phyloP scores from a whole-genome alignment of 2,888 invertebrate genomes.

The Galeopsomyia nigrocyanea region DNA sequence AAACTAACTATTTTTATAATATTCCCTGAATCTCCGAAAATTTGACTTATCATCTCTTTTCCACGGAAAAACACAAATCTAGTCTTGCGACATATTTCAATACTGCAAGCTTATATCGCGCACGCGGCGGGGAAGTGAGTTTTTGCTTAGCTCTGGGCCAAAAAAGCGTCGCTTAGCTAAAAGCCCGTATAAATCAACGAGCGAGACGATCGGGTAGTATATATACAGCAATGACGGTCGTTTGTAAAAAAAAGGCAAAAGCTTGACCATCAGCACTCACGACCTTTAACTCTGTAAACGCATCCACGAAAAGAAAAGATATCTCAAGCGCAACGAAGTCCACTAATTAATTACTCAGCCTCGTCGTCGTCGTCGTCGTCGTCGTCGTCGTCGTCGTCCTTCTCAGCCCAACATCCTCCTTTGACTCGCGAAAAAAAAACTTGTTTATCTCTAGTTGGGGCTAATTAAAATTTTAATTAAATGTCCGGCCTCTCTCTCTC shows the following conservation, averaged over 20 bases:
- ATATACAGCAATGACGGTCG: slow-evolving; percentile 58
- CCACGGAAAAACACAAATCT: background rate
- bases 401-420: background rate
- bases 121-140: slow-evolving; percentile 25
- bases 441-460: slow-evolving; percentile 28
- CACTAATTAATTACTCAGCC: too few species aligned
- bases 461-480: slow-evolving; percentile 46
- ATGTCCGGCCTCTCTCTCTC: slow-evolving; percentile 13
- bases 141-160: slow-evolving; percentile 34
- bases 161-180: slow-evolving; percentile 57
- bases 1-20: too few species aligned
- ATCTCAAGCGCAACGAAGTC: slow-evolving; percentile 31
- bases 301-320: slow-evolving; percentile 52
- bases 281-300: slow-evolving; percentile 23
- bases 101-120: too few species aligned
- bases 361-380: too few species aligned
- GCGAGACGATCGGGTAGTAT: slow-evolving; percentile 53
- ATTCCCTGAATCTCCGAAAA: too few species aligned
- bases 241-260: slow-evolving; percentile 57
- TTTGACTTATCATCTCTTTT: background rate
- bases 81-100: too few species aligned
- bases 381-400: too few species aligned
- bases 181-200: slow-evolving; percentile 67
- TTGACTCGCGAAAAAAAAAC: slow-evolving; percentile 16
- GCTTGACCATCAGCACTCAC: slow-evolving; percentile 35